Percentiles rank a stretch among this genome's conserved stretches.
phyloP scores from a whole-genome alignment of 2,113 vertebrate species.

The Crotalus horridus region DNA sequence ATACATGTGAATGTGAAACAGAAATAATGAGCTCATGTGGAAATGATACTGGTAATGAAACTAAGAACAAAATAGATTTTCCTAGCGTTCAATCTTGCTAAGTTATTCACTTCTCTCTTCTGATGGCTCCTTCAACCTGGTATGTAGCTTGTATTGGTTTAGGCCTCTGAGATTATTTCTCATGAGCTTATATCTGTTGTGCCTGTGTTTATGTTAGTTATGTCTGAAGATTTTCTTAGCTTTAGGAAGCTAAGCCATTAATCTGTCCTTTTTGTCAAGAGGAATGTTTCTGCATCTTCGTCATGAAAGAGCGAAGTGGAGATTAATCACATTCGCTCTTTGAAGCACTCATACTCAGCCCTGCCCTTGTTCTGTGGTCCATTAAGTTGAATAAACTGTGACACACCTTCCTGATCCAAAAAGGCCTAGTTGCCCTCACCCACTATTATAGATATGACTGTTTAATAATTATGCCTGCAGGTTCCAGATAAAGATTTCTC shows the following conservation, averaged over 20 bases:
- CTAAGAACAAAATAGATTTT: background rate
- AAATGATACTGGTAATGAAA: background rate
- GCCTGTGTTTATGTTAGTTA: background rate
- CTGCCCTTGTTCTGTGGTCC: background rate
- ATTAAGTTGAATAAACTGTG: constrained; percentile 3
- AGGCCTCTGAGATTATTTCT: background rate
- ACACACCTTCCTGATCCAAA: background rate
- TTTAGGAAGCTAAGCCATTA: background rate
- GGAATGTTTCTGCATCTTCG: background rate
- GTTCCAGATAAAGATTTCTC: background rate
- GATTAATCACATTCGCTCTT: background rate
- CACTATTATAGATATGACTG: constrained; percentile 9
- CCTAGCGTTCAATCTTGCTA: background rate
- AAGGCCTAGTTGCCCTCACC: background rate
- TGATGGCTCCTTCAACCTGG: background rate
- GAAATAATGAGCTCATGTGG: background rate
- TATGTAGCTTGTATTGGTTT: background rate
- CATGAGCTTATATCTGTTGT: background rate
- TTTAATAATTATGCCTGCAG: background rate
- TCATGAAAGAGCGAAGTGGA: background rate
- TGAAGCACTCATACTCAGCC: background rate
- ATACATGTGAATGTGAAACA: background rate
- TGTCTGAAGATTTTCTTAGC: background rate
- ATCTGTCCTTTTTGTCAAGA: background rate
- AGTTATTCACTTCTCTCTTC: background rate